Evolutionary conservation across 1,140 invertebrate genomes (phyloP).

Genomic region (Paracyclopina nana): DNA sequence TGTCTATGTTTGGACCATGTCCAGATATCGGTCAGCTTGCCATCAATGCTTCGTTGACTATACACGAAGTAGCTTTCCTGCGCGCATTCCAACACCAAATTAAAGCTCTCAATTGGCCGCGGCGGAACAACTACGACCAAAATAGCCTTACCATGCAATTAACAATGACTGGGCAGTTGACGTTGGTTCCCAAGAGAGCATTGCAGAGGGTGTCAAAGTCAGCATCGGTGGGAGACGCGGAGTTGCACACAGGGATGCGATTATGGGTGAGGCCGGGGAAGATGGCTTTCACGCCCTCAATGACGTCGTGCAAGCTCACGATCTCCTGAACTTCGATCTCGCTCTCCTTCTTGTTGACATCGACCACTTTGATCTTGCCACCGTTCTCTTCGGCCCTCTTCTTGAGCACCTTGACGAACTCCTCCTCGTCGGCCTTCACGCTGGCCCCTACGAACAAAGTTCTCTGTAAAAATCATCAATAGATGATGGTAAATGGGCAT

Average conservation of each 20-base stretch:
- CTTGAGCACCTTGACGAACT: conserved; percentile 15
- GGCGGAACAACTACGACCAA: too few species aligned
- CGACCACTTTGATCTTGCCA: conserved; percentile 13
- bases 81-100: too few species aligned
- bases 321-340: conserved; percentile 14
- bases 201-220: conserved; percentile 17
- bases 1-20: too few species aligned
- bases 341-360: conserved; percentile 15
- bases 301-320: conserved; percentile 1
- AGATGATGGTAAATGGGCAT: too few species aligned
- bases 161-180: conserved; percentile 16
- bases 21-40: too few species aligned
- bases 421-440: conserved; percentile 15
- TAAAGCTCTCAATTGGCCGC: too few species aligned
- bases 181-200: conserved; percentile 11
- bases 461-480: neutral
- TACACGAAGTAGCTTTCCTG: too few species aligned
- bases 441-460: neutral
- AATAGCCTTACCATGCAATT: conserved; percentile 8
- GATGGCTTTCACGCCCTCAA: conserved; percentile 10
- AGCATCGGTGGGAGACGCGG: conserved; percentile 8
- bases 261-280: conserved; percentile 14
- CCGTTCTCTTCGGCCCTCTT: conserved; percentile 5
- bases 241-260: conserved; percentile 17
- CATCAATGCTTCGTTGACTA: too few species aligned